phyloP scores from a whole-genome alignment of 2,113 vertebrate species.

The Antennarius striatus region DNA sequence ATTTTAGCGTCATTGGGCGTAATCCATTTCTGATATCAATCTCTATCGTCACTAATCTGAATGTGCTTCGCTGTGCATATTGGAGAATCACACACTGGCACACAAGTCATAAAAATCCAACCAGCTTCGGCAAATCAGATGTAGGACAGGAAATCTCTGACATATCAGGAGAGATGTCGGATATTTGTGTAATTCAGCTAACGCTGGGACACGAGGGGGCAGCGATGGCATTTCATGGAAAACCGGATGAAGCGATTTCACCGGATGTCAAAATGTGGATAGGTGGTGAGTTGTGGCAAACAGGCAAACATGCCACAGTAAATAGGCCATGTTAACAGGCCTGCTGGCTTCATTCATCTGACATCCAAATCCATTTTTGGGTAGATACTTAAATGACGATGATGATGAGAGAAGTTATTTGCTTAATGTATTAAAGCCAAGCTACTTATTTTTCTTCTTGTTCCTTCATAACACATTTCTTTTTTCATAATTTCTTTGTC shows the following conservation, averaged over 20 bases:
- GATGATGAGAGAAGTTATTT: too few species aligned
- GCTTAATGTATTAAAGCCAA: too few species aligned
- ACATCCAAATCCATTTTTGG: too few species aligned
- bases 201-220: not conserved
- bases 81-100: constrained; percentile 6
- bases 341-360: too few species aligned
- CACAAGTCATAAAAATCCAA: constrained; percentile 1
- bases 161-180: constrained; percentile 26
- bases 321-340: not conserved
- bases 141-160: constrained; percentile 27
- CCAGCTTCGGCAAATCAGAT: constrained; percentile 30
- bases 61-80: constrained; percentile 31
- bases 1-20: constrained; percentile 40
- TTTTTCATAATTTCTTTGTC: constrained; percentile 1
- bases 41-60: constrained; percentile 58
- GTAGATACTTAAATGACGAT: too few species aligned
- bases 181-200: constrained; percentile 24
- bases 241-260: constrained; percentile 13
- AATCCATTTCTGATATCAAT: constrained; percentile 66
- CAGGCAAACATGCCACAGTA: not conserved
- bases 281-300: not conserved
- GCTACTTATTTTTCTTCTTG: not conserved
- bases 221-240: constrained; percentile 11
- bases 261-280: not conserved
- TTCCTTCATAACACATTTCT: not conserved